Evolutionary conservation across 2,888 invertebrate species (phyloP), one percentile per base, ranked within the genome.

Genomic region (Caenorhabditis panamensis): DNA sequence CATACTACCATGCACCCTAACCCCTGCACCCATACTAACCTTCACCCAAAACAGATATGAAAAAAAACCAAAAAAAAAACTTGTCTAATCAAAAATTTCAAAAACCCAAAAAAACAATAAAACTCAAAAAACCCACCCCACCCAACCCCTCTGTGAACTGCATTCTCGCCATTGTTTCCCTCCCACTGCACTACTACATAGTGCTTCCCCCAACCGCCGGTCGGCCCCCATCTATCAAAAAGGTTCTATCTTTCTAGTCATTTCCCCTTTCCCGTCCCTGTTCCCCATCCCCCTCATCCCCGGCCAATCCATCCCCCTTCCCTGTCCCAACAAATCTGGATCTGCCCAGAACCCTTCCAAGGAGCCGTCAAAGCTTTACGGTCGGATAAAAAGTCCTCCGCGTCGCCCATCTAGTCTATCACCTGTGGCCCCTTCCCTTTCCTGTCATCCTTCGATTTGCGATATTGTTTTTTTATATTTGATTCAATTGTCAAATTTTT

Each of bases 1-100:
- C 47, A 47, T 47, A 20, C 18, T 18, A 3, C 9, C 47, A 3
- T 18, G 18, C 47, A 47, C 47, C 3, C 47, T 47, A 51, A 22
- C 51, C 51, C 51, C 51, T 51, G 51, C 51, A 51, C 51, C 51
- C 24, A 51, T 26, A 51, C 51, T 51, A 51, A 51, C 51, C 51
- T 4, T 51, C 54, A 28, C 28, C 26, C 26, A 54, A 36, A 58
- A 58, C 18, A 58, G 20, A 28, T 13, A 1, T 6, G 6, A 37
- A 37, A 58, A 58, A 18, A 37, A 58, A 58, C 36, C 36, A 58
- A 9, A 24, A 24, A 24, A 13, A 26, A 24, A 53, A 53, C 3
- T 24, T 24, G 16, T 24, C 11, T 22, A 49, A 28, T 3, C 1
- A 22, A 58, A 58, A 37, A 28, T 16, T 22, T 9, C 1, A 22